Evolutionary conservation across 2,113 vertebrate genomes (phyloP).

Genomic region (Leptobrachium leishanense): DNA sequence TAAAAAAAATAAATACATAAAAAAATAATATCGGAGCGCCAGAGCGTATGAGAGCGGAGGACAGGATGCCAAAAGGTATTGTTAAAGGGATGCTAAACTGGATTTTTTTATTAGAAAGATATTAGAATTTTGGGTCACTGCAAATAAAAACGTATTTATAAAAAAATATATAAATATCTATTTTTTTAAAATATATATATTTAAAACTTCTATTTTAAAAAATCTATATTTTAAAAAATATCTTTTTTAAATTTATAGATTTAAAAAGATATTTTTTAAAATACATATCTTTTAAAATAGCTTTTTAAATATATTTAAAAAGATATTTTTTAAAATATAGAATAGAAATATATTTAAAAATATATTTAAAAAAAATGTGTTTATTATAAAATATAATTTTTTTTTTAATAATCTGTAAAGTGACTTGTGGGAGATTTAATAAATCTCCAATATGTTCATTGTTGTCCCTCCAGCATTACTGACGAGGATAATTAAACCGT

Average conservation of each 20-base stretch:
- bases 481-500: not conserved
- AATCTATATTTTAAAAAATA: not conserved
- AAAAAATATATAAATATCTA: not conserved
- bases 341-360: no score
- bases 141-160: not conserved
- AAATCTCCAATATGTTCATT: not conserved
- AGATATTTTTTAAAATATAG: no score
- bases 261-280: no score
- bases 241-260: no score
- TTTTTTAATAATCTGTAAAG: not conserved
- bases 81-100: not conserved
- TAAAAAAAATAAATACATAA: not conserved
- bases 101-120: slow-evolving; percentile 1
- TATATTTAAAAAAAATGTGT: no score
- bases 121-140: not conserved
- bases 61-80: not conserved
- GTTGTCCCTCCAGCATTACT: not conserved
- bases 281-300: no score
- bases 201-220: no score
- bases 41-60: no score
- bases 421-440: not conserved
- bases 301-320: no score
- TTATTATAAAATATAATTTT: not conserved
- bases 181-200: no score
- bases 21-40: not conserved